These are phyloP conservation scores for Heptranchias perlo DNA, from an alignment of 2,113 vertebrate species.

Conservation along the genomic window DNA sequence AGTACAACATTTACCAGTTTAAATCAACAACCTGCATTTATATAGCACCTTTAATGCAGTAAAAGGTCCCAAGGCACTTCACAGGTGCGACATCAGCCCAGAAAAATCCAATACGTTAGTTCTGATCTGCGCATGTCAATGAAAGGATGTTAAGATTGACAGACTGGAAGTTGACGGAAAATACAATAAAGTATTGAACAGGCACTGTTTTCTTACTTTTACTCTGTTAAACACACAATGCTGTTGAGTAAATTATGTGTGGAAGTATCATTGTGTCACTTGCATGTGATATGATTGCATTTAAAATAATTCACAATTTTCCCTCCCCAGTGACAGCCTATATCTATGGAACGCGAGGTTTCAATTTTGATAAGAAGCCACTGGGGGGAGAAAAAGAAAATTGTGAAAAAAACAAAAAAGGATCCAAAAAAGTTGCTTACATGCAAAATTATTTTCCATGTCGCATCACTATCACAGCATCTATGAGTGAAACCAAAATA, in stretches of 20 bases:
- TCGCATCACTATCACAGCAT: background rate
- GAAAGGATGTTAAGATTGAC: background rate
- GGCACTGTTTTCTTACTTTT: background rate
- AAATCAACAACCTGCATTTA: background rate
- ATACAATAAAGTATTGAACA: background rate
- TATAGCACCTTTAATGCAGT: background rate
- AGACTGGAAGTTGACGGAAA: background rate
- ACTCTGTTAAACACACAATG: background rate
- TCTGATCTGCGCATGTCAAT: background rate
- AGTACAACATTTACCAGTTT: background rate
- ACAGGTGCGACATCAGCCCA: background rate
- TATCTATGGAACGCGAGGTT: background rate
- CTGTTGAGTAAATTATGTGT: background rate
- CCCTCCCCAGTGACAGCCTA: background rate
- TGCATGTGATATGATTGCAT: too few species aligned
- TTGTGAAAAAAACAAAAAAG: background rate
- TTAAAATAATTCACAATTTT: background rate
- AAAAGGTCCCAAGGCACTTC: background rate
- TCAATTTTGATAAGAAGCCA: background rate
- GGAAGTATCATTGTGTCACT: background rate
- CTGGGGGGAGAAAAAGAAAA: background rate
- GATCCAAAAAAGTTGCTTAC: background rate
- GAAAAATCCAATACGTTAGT: background rate
- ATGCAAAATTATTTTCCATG: background rate
- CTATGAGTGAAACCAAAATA: background rate